Conservation (phyloP, 2,797 vertebrate genomes). For the Acanthurus leucopareius region DNA sequence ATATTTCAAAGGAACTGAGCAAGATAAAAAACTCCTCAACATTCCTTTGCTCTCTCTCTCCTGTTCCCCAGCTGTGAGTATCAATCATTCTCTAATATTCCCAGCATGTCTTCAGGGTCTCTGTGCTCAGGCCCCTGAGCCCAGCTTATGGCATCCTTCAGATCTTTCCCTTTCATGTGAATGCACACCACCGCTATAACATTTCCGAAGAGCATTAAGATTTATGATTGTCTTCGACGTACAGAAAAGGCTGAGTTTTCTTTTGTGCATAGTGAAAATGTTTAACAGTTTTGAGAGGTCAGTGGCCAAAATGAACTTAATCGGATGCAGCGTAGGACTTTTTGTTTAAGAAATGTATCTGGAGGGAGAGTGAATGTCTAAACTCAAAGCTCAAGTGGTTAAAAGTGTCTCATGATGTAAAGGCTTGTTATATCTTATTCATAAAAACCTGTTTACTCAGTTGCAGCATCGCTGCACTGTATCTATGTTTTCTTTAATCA, state of each 20-base stretch:
- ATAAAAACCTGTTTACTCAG: not conserved
- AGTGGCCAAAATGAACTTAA: slow-evolving; percentile 40
- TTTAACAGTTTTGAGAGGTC: slow-evolving; percentile 44
- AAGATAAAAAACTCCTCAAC: slow-evolving; percentile 69
- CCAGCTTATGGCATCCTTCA: slow-evolving; percentile 78
- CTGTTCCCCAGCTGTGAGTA: slow-evolving; percentile 74
- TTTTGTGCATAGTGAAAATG: slow-evolving; percentile 54
- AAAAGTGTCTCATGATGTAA: not conserved
- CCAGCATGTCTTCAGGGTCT: slow-evolving; percentile 77
- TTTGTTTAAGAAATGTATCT: slow-evolving; percentile 11
- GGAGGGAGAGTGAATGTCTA: slow-evolving; percentile 14
- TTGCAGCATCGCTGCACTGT: not conserved
- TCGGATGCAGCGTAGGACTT: not conserved
- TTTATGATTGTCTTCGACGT: slow-evolving; percentile 54
- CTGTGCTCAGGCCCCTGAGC: slow-evolving; percentile 70
- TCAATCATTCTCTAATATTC: slow-evolving; percentile 82
- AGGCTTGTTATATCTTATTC: not conserved
- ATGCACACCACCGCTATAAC: slow-evolving; percentile 64
- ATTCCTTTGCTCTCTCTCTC: slow-evolving; percentile 57
- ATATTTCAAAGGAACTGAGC: slow-evolving; percentile 72
- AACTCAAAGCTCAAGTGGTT: slow-evolving; percentile 5
- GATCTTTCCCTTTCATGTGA: slow-evolving; percentile 81
- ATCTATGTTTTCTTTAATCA: slow-evolving; percentile 9
- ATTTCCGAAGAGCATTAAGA: slow-evolving; percentile 73
- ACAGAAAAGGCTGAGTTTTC: slow-evolving; percentile 22